A percentile compares a stretch with the other conserved stretches of the same genome.
These are phyloP conservation scores for Drosophila parabipectinata DNA, from an alignment of 1,140 invertebrate genomes.

Conservation along the genomic window DNA sequence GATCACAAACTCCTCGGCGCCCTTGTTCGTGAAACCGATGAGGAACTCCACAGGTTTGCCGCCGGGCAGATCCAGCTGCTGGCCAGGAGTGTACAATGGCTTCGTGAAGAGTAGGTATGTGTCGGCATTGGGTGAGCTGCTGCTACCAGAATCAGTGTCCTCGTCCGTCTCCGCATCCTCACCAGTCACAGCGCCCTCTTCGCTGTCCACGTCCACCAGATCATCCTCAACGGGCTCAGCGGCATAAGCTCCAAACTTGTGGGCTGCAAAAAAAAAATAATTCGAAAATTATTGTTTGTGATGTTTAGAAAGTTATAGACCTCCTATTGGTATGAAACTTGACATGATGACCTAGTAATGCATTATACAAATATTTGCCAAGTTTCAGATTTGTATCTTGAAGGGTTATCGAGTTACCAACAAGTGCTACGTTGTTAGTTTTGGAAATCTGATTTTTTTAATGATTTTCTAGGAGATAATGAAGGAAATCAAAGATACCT, in stretches of 20 bases:
- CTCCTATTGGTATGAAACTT: too few species aligned
- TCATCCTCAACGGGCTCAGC: conserved; percentile 92
- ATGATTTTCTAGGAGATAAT: too few species aligned
- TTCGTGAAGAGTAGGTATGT: conserved; percentile 96
- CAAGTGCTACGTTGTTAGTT: too few species aligned
- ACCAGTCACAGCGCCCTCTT: conserved; percentile 87
- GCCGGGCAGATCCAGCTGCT: conserved; percentile 85
- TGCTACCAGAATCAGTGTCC: conserved; percentile 87
- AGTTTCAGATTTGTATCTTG: neutral
- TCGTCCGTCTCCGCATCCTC: conserved; percentile 88
- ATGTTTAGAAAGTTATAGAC: neutral
- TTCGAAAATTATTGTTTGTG: neutral
- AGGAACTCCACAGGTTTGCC: conserved; percentile 97
- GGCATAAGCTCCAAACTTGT: conserved; percentile 87
- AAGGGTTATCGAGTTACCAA: too few species aligned
- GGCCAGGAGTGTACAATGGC: conserved; percentile 85
- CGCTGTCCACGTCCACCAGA: conserved; percentile 89
- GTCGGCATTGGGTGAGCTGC: conserved; percentile 95
- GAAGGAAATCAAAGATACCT: too few species aligned
- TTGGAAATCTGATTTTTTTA: too few species aligned
- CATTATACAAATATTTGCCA: too few species aligned
- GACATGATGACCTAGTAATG: too few species aligned
- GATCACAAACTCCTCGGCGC: conserved; percentile 94
- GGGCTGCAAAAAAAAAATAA: conserved; percentile 83
- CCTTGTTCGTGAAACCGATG: conserved; percentile 98